Conservation (phyloP, 2,797 vertebrate genomes). For the Eulemur rubriventer region DNA sequence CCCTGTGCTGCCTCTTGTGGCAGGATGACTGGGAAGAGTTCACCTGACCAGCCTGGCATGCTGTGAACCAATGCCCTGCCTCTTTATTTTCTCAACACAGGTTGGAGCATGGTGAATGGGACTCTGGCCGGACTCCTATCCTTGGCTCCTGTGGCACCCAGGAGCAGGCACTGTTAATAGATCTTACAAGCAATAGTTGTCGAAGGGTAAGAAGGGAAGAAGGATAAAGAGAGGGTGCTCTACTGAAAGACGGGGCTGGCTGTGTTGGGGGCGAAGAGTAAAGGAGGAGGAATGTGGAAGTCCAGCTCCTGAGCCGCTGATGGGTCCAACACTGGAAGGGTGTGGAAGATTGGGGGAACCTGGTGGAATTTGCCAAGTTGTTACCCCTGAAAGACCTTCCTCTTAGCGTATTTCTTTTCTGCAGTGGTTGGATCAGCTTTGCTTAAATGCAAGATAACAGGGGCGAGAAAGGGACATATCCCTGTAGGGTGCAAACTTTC, state of each 20-base stretch:
- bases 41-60: background rate
- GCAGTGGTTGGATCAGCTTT: background rate
- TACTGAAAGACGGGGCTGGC: background rate
- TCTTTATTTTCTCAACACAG: constrained; percentile 76
- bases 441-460: background rate
- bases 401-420: background rate
- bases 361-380: background rate
- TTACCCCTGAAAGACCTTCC: background rate
- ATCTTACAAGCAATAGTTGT: constrained; percentile 86
- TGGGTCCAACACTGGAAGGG: background rate
- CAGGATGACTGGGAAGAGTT: background rate
- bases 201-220: constrained; percentile 87
- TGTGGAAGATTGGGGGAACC: background rate
- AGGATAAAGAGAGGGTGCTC: background rate
- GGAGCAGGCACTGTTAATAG: constrained; percentile 90
- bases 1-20: background rate
- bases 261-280: background rate
- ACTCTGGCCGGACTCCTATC: constrained; percentile 80
- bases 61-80: background rate
- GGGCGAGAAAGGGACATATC: background rate
- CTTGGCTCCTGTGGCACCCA: constrained; percentile 82
- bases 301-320: background rate
- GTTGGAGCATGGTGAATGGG: constrained; percentile 85
- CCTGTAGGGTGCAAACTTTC: background rate
- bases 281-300: background rate